Evolutionary conservation across 2,113 vertebrate genomes (phyloP), one percentile per base, ranked within the genome.

Genomic region (Calidris pugnax): DNA sequence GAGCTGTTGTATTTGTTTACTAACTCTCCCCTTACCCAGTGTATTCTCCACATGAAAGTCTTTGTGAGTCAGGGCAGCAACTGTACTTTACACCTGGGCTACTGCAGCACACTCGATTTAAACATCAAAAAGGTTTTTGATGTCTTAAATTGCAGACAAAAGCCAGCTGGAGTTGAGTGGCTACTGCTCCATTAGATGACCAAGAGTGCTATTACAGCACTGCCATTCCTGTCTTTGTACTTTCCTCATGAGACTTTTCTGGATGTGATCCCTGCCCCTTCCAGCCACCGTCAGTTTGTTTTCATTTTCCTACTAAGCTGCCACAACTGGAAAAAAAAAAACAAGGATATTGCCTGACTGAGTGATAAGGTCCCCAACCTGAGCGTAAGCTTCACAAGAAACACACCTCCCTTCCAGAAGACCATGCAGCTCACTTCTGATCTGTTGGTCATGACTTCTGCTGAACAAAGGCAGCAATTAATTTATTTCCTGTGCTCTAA

Each of bases 81-180:
- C 22, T 35, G 15, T 2, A 12, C 48, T 59, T 53, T 17, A 47
- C 45, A 18, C 19, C 8, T 7, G 8, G 14, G 16, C 33, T 20
- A 7, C 37, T 11, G 35, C 71, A 33, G 17, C 17, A 47, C 9
- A 15, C 33, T 7, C 7, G 2, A 9, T 26, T 9, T 5, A 13
- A 39, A 7, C 7, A 2, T 2, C 3, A 7, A 62, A 63, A 56
- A 16, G 2, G 51, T 7, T 5, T 1, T 4, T 24, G 4, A 16
- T 50, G 32, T 43, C 43, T 72, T 21, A 8, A 37, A 18, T 14
- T 14, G 4, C 12, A 68, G 37, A 12, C 37, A 28, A 39, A 45
- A 67, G 4, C 5, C n/a, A 20, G 20, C 45, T 30, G 68, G 56
- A 67, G 14, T 1, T 28, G 27, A 21, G 50, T 4, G 27, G 6